Conservation (phyloP, 2,797 vertebrate genomes). For the Leptatherina wallacei region DNA sequence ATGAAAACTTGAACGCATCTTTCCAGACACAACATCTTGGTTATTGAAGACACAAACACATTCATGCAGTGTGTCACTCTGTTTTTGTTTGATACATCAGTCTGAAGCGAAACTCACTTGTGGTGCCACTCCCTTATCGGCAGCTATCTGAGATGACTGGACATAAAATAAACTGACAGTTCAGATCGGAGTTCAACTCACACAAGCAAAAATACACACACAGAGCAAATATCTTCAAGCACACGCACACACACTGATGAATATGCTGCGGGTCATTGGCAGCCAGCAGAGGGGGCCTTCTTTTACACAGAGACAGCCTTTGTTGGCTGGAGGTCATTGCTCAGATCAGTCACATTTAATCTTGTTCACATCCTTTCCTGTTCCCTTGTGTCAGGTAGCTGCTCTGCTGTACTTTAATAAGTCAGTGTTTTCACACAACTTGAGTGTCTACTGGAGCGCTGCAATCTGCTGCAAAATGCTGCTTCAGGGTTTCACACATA, state of each 20-base stretch:
- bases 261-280: constrained; percentile 26
- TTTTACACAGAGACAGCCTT: constrained; percentile 63
- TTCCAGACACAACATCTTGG: constrained; percentile 6
- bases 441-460: constrained; percentile 35
- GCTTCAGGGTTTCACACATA: constrained; percentile 11
- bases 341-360: constrained; percentile 72
- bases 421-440: constrained; percentile 41
- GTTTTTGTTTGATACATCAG: constrained; percentile 31
- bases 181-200: constrained; percentile 39
- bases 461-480: constrained; percentile 23
- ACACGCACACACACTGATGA: constrained; percentile 14
- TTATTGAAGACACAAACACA: not conserved
- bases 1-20: not conserved
- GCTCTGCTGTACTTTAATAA: constrained; percentile 41
- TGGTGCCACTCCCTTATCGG: constrained; percentile 61
- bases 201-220: constrained; percentile 28
- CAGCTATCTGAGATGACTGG: constrained; percentile 51
- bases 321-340: constrained; percentile 67
- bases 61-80: constrained; percentile 19
- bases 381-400: constrained; percentile 37
- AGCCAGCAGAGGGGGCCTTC: constrained; percentile 70
- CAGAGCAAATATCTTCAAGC: constrained; percentile 19
- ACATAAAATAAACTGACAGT: constrained; percentile 68
- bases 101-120: constrained; percentile 49
- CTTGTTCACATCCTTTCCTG: constrained; percentile 48